Percentiles rank a stretch among this genome's conserved stretches.
Evolutionary conservation across 2,888 invertebrate genomes (phyloP).

Genomic region (Synergus laeviventris): DNA sequence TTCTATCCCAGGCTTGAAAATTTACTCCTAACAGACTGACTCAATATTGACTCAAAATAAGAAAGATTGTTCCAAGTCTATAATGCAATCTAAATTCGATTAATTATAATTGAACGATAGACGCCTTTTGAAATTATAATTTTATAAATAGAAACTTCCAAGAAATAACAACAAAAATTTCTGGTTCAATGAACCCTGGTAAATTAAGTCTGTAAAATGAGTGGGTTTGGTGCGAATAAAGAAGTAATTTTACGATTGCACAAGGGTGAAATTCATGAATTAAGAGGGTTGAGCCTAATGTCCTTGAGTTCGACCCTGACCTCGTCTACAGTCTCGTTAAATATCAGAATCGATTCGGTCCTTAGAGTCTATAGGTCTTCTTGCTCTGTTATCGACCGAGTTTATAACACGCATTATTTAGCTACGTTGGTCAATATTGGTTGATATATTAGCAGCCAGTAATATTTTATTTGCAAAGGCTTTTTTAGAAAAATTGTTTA

Average conservation of each 20-base stretch:
- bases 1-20: too few relatives aligned
- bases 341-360: slow-evolving; percentile 44
- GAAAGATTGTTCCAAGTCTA: too few relatives aligned
- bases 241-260: neutral
- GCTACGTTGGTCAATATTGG: neutral
- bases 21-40: too few relatives aligned
- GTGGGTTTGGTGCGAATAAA: neutral
- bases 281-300: slow-evolving; percentile 49
- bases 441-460: neutral
- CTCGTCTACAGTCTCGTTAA: slow-evolving; percentile 55
- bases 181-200: neutral
- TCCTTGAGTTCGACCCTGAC: slow-evolving; percentile 61
- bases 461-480: neutral
- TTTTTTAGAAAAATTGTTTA: neutral
- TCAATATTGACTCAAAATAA: too few relatives aligned
- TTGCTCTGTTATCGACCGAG: neutral
- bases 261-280: neutral
- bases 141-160: neutral
- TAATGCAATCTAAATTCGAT: too few relatives aligned
- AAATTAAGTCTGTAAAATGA: neutral
- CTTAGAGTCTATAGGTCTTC: slow-evolving; percentile 40
- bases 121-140: too few relatives aligned
- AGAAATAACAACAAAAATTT: neutral
- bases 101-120: too few relatives aligned
- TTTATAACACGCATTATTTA: neutral